These are phyloP conservation scores for Styela clava DNA, from an alignment of 23 tunicate genomes.

Conservation along the genomic window DNA sequence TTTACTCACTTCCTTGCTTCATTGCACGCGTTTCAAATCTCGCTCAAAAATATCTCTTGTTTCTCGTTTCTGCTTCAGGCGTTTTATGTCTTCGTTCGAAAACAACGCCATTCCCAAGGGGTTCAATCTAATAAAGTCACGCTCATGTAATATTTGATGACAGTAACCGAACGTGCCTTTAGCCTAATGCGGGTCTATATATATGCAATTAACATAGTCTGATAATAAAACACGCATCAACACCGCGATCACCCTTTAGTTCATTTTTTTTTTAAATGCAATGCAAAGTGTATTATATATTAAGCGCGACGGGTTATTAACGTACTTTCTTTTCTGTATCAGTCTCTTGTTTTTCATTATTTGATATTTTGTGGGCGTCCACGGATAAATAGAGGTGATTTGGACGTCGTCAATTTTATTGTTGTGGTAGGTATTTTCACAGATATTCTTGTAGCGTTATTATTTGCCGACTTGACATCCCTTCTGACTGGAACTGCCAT, in stretches of 20 bases:
- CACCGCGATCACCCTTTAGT: too few species aligned
- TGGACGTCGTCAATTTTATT: not conserved
- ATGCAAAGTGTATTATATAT: too few species aligned
- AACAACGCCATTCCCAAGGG: too few species aligned
- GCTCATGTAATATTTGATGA: too few species aligned
- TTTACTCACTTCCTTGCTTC: conserved; percentile 32
- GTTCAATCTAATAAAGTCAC: too few species aligned
- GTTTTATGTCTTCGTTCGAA: too few species aligned
- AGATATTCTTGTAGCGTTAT: not conserved
- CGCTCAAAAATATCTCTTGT: not conserved
- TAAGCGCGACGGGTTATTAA: too few species aligned
- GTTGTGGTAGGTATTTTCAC: not conserved
- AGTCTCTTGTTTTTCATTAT: not conserved
- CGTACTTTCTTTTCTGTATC: not conserved
- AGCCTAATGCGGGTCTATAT: too few species aligned
- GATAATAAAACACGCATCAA: too few species aligned
- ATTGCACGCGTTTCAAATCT: conserved; percentile 2
- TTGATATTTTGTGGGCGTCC: not conserved
- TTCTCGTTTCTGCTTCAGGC: not conserved
- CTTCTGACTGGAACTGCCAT: not conserved
- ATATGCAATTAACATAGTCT: too few species aligned
- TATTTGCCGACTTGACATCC: not conserved
- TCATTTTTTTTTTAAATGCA: too few species aligned
- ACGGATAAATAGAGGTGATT: not conserved
- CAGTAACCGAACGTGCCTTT: too few species aligned